Evolutionary conservation across 2,113 vertebrate genomes (phyloP).

Genomic region (Amblyornis subalaris): DNA sequence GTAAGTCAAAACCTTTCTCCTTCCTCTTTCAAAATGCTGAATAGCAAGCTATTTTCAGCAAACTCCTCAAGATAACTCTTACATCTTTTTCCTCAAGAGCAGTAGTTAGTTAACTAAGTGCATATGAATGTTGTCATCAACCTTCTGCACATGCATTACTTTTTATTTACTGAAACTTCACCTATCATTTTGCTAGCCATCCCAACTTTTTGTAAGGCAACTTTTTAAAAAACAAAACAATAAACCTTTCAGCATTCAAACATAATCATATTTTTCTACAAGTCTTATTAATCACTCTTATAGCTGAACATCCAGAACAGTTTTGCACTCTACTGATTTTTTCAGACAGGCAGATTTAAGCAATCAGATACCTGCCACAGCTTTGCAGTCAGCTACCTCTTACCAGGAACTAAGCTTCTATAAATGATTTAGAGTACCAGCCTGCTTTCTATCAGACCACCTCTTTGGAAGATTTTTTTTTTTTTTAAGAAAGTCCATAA

Average conservation of each 20-base stretch:
- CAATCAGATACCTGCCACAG: not conserved
- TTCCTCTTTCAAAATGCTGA: not conserved
- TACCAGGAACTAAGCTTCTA: not conserved
- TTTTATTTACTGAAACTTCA: not conserved
- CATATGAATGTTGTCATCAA: not conserved
- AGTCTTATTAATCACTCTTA: not conserved
- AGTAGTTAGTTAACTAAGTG: not conserved
- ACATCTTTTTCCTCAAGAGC: not conserved
- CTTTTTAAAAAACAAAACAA: not conserved
- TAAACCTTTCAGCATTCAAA: not conserved
- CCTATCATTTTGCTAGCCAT: not conserved
- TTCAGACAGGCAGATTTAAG: not conserved
- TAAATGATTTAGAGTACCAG: not conserved
- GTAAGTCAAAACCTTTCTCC: not conserved
- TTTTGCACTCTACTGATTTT: not conserved
- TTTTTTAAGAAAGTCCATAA: not conserved
- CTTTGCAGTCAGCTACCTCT: not conserved
- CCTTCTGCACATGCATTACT: not conserved
- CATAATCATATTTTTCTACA: not conserved
- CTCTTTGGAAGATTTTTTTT: not conserved
- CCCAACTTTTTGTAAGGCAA: not conserved
- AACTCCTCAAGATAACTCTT: not conserved
- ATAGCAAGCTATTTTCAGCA: not conserved
- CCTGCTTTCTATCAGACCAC: rapidly evolving
- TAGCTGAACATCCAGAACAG: not conserved